These are phyloP conservation scores for Cladopsammia gracilis DNA, from an alignment of 64 coral and sea anemone species.

Conservation along the genomic window DNA sequence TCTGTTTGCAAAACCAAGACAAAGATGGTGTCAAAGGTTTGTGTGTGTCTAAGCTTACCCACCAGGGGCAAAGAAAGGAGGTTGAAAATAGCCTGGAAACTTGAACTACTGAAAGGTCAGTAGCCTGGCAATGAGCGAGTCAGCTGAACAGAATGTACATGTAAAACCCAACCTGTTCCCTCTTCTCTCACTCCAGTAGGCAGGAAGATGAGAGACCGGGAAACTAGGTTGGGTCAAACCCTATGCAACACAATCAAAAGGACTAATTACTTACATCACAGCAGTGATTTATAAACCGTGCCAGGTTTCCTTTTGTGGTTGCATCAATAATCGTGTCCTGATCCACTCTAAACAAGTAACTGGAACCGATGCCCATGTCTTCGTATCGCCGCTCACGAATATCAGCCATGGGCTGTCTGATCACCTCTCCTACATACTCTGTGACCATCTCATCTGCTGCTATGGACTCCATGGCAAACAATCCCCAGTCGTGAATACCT, in stretches of 20 bases:
- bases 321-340: conserved; percentile 97
- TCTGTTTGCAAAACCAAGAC: too few species aligned
- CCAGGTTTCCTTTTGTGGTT: conserved; percentile 91
- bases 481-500: conserved; percentile 96
- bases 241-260: neutral
- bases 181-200: too few species aligned
- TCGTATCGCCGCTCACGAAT: conserved; percentile 92
- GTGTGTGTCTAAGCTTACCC: too few species aligned
- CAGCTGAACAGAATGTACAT: too few species aligned
- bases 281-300: conserved; percentile 98
- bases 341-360: conserved; percentile 96
- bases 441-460: conserved; percentile 99
- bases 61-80: too few species aligned
- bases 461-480: conserved; percentile 94
- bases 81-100: too few species aligned
- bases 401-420: conserved; percentile 93
- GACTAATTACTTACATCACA: conserved; percentile 89
- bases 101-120: too few species aligned
- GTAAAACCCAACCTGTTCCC: too few species aligned
- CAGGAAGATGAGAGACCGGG: too few species aligned
- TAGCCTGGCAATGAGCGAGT: too few species aligned
- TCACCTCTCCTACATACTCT: conserved; percentile 95
- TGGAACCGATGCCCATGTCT: conserved; percentile 90
- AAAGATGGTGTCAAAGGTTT: too few species aligned
- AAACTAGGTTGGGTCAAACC: neutral